Evolutionary conservation across 2,888 invertebrate genomes (phyloP).

Genomic region (Brachylomia viminalis): DNA sequence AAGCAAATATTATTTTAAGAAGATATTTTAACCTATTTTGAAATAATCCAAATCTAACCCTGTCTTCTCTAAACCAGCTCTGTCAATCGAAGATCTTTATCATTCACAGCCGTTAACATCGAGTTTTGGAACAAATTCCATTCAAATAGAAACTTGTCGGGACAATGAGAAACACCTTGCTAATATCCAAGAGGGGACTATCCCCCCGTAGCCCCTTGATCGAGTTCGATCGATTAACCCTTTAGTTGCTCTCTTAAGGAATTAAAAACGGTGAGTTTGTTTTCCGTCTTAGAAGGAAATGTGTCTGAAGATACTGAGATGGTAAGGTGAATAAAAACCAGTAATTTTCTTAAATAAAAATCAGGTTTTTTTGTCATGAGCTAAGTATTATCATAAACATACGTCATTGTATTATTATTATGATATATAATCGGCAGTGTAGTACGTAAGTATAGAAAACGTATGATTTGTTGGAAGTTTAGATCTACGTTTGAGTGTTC

Average conservation of each 20-base stretch:
- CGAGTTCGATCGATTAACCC: constrained; percentile 63
- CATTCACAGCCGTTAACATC: constrained; percentile 81
- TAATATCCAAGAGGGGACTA: constrained; percentile 69
- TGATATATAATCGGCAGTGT: too few species aligned
- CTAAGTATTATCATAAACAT: too few species aligned
- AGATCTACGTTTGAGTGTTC: too few species aligned
- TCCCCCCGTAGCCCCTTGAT: constrained; percentile 46
- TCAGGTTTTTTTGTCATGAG: background rate
- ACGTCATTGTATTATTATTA: too few species aligned
- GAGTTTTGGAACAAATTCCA: constrained; percentile 83
- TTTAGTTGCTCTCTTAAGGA: constrained; percentile 55
- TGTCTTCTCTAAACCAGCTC: constrained; percentile 43
- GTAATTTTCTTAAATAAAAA: background rate
- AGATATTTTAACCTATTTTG: background rate
- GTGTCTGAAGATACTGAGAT: background rate
- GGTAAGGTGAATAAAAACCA: background rate
- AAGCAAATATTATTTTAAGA: background rate
- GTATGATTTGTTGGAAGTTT: too few species aligned
- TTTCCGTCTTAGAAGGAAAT: constrained; percentile 29
- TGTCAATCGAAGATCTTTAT: constrained; percentile 75
- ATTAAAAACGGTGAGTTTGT: constrained; percentile 50
- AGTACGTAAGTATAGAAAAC: too few species aligned
- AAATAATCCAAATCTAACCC: constrained; percentile 2
- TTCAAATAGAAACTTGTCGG: constrained; percentile 79
- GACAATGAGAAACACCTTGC: constrained; percentile 79